These are phyloP conservation scores for Porites australiensis DNA, from an alignment of 64 coral and sea anemone species.

Conservation along the genomic window DNA sequence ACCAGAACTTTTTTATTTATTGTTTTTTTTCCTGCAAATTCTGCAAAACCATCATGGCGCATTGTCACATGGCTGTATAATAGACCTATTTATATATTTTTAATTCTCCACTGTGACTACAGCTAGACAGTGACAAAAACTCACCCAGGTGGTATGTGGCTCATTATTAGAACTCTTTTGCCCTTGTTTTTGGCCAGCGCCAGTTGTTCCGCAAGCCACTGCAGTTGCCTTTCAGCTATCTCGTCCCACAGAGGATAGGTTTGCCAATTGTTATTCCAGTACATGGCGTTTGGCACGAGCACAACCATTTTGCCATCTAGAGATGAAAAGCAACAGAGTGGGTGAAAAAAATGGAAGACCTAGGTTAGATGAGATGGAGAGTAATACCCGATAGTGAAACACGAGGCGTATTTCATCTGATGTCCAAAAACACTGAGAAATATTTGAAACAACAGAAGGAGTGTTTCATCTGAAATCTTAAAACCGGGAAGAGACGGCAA, in stretches of 20 bases:
- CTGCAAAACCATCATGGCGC: too few relatives aligned
- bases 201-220: constrained; percentile 63
- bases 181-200: constrained; percentile 14
- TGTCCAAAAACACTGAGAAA: too few relatives aligned
- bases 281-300: constrained; percentile 72
- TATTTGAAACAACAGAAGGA: too few relatives aligned
- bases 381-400: too few relatives aligned
- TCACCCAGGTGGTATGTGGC: constrained; percentile 83
- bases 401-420: too few relatives aligned
- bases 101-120: background rate
- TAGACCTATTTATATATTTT: too few relatives aligned
- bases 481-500: too few relatives aligned
- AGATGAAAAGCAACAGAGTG: background rate
- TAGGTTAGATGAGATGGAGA: too few relatives aligned
- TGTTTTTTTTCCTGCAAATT: too few relatives aligned
- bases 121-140: background rate
- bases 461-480: too few relatives aligned
- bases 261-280: constrained; percentile 53
- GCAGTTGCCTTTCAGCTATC: constrained; percentile 60
- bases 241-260: constrained; percentile 4
- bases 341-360: background rate
- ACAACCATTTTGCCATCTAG: constrained; percentile 68
- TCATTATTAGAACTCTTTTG: constrained; percentile 66
- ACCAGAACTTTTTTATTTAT: too few relatives aligned
- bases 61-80: too few relatives aligned